phyloP scores from a whole-genome alignment of 2,113 vertebrate species.

The Hyperopisus bebe region DNA sequence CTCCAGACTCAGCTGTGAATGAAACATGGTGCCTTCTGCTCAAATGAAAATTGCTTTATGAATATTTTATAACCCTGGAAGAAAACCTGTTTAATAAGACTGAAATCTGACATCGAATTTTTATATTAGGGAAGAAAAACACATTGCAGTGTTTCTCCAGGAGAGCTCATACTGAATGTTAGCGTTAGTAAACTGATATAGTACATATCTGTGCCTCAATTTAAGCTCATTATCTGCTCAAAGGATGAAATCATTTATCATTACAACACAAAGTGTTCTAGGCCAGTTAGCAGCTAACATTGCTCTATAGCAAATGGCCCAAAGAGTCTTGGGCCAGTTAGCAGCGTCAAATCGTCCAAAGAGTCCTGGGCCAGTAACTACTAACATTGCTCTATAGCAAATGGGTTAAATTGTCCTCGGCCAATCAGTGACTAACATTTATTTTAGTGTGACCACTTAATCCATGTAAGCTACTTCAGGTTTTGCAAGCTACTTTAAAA shows the following conservation, averaged over 20 bases:
- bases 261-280: not conserved
- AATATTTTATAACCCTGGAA: constrained; percentile 19
- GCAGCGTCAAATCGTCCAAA: no score
- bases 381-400: not conserved
- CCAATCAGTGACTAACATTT: not conserved
- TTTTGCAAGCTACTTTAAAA: not conserved
- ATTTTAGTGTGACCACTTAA: no score
- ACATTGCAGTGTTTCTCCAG: not conserved
- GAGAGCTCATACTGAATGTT: not conserved
- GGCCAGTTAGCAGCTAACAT: not conserved
- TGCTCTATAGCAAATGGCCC: not conserved
- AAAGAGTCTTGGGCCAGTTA: not conserved
- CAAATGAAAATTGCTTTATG: constrained; percentile 19
- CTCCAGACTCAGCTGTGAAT: not conserved
- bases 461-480: not conserved
- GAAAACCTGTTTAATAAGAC: constrained; percentile 11
- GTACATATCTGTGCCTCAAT: not conserved
- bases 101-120: constrained; percentile 10
- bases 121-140: not conserved
- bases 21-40: constrained; percentile 14
- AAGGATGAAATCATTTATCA: not conserved
- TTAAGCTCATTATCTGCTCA: not conserved
- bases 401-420: not conserved
- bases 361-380: no score
- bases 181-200: not conserved